phyloP scores from a whole-genome alignment of 2,113 vertebrate species.

The Sebastes fasciatus region DNA sequence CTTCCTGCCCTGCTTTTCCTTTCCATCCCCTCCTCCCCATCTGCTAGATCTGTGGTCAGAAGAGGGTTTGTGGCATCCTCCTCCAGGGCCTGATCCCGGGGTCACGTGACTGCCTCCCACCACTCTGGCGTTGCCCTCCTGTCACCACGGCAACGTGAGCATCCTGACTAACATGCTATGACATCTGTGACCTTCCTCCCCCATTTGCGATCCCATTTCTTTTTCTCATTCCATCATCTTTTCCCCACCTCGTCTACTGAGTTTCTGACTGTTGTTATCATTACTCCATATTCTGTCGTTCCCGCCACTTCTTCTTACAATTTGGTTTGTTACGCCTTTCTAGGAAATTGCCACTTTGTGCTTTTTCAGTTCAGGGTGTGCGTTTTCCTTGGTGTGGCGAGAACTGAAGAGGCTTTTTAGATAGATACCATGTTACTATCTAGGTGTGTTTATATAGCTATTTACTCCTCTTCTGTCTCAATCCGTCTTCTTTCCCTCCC shows the following conservation, averaged over 20 bases:
- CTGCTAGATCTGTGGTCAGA: slow-evolving; percentile 28
- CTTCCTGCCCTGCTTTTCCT: slow-evolving; percentile 26
- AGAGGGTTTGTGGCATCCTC: slow-evolving; percentile 57
- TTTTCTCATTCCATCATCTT: slow-evolving; percentile 54
- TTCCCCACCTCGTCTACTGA: background rate
- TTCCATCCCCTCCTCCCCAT: slow-evolving; percentile 20
- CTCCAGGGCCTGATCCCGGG: slow-evolving; percentile 46
- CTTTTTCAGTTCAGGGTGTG: background rate
- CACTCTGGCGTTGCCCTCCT: slow-evolving; percentile 54
- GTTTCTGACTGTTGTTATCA: slow-evolving; percentile 8
- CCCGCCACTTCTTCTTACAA: background rate
- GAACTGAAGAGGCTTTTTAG: slow-evolving; percentile 6
- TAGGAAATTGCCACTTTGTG: slow-evolving; percentile 1
- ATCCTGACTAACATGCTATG: slow-evolving; percentile 70
- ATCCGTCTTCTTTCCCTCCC: slow-evolving; percentile 7
- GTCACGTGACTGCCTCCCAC: slow-evolving; percentile 73
- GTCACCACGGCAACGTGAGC: slow-evolving; percentile 63
- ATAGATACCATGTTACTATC: background rate
- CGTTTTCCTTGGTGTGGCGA: background rate
- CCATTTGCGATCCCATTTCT: slow-evolving; percentile 29
- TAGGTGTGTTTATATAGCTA: slow-evolving; percentile 9
- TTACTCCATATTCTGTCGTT: slow-evolving; percentile 14
- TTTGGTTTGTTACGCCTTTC: background rate
- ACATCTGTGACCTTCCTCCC: slow-evolving; percentile 66
- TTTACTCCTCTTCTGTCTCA: slow-evolving; percentile 7